Evolutionary conservation across 1,140 invertebrate species (phyloP), one percentile per base, ranked within the genome.

Genomic region (Apis florea): DNA sequence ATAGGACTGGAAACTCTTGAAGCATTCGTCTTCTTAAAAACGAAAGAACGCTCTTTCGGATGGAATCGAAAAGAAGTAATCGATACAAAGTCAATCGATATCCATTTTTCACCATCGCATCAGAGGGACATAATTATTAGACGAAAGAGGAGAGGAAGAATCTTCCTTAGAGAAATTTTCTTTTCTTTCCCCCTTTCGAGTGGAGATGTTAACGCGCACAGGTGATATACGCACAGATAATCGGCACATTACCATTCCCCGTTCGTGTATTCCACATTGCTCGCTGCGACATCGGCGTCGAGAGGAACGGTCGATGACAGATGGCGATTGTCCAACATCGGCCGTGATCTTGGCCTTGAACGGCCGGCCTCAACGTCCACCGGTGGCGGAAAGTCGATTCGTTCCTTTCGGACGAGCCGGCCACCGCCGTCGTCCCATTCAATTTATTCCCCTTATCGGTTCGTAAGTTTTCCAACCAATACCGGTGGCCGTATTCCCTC

Each of bases 261-360:
- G 61, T 71, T 78, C 68, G 47, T 12, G 81, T 66, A 19, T 66
- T 74, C 67, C 74, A 56, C 85, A 61, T 63, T 80, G 26, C 56
- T 26, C 13, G n/a, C 19, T 26, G 71, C 31, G 53, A 24, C 79
- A 31, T 51, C 19, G 79, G n/a, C n/a, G n/a, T 51, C 63, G n/a
- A 68, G 82, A 24, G 76, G 64, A 83, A 76, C 72, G 81, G 69
- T 83, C 85, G 78, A 87, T 87, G 85, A 87, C 82, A 77, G 82
- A 87, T 86, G 85, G 59, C 85, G 85, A 84, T 86, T 86, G 85
- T 87, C 82, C 77, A 68, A 63, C 74, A 72, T 51, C 54, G 79
- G 63, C 83, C 76, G 77, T 71, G 85, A 78, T 85, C 76, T 83
- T 85, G 85, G 85, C 82, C 82, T 84, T 86, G 49, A 66, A 67